A percentile compares a stretch with the other conserved stretches of the same genome.
These are phyloP conservation scores for Oryzias celebensis DNA, from an alignment of 2,113 vertebrate genomes.

Conservation along the genomic window DNA sequence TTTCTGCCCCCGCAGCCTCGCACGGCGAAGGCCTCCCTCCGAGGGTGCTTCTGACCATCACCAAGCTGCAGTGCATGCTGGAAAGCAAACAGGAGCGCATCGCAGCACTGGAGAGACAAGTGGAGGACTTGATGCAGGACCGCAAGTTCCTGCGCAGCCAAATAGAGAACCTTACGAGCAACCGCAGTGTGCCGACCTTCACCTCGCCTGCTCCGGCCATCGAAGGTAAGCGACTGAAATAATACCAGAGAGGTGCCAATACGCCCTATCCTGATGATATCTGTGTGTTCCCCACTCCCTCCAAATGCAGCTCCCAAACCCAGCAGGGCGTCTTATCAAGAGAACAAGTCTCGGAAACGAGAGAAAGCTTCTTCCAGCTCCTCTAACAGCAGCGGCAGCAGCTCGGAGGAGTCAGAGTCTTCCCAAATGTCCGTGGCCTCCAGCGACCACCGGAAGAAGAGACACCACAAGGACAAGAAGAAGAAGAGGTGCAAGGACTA, in stretches of 20 bases:
- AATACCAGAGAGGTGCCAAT: accelerated
- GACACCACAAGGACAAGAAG: slow-evolving; percentile 72
- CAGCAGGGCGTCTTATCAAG: slow-evolving; percentile 56
- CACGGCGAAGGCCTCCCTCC: slow-evolving; percentile 62
- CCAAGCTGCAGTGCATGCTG: slow-evolving; percentile 76
- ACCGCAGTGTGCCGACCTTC: slow-evolving; percentile 48
- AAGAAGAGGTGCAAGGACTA: slow-evolving; percentile 72
- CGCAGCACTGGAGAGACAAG: slow-evolving; percentile 68
- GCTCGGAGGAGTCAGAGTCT: slow-evolving; percentile 55
- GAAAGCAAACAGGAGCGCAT: slow-evolving; percentile 77
- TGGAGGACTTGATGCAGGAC: slow-evolving; percentile 79
- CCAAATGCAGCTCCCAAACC: slow-evolving; percentile 33
- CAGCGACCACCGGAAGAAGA: slow-evolving; percentile 58
- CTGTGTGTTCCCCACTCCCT: no score
- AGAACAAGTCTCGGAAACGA: slow-evolving; percentile 66
- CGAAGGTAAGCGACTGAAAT: slow-evolving; percentile 51
- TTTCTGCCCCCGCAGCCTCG: slow-evolving; percentile 36
- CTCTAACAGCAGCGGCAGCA: slow-evolving; percentile 47
- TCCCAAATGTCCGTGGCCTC: slow-evolving; percentile 61
- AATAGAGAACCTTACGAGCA: slow-evolving; percentile 76
- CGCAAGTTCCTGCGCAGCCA: slow-evolving; percentile 76
- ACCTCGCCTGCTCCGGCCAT: slow-evolving; percentile 26
- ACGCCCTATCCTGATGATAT: no score
- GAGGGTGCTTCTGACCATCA: slow-evolving; percentile 73
- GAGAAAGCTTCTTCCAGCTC: slow-evolving; percentile 59